Evolutionary conservation across 2,797 vertebrate species (phyloP).

Genomic region (Cyprinella venusta): DNA sequence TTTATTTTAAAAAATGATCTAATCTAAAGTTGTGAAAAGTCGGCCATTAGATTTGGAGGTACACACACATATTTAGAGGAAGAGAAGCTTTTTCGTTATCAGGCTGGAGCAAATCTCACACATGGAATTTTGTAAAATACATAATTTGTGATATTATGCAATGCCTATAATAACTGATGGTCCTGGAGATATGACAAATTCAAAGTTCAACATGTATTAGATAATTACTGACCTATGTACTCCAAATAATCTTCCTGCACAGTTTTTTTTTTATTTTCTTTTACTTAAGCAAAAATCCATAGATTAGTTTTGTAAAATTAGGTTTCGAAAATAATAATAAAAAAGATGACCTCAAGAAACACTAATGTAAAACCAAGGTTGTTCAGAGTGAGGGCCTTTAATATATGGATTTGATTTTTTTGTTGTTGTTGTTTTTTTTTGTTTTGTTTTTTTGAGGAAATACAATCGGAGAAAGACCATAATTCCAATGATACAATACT

Average conservation of each 20-base stretch:
- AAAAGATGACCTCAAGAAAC: neutral
- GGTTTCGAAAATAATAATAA: no score
- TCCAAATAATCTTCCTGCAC: neutral
- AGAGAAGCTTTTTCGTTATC: neutral
- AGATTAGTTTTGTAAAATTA: neutral
- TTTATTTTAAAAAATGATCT: neutral
- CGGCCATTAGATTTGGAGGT: neutral
- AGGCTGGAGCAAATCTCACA: neutral
- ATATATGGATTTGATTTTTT: no score
- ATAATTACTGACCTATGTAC: conserved; percentile 2
- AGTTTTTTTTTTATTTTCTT: neutral
- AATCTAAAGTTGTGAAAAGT: neutral
- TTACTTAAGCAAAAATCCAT: neutral
- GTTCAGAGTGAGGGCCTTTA: neutral
- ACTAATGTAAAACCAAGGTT: neutral
- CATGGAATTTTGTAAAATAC: neutral
- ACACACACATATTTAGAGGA: neutral
- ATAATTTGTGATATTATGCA: neutral
- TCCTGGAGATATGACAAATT: neutral
- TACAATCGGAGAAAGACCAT: no score
- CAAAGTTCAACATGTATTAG: neutral
- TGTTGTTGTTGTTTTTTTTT: no score
- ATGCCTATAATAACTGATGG: neutral
- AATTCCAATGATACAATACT: no score
- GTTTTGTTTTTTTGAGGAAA: no score